Evolutionary conservation across 37 sponge, comb jelly and placozoan genomes (phyloP), one percentile per base, ranked within the genome.

Genomic region (Beroe ovata): DNA sequence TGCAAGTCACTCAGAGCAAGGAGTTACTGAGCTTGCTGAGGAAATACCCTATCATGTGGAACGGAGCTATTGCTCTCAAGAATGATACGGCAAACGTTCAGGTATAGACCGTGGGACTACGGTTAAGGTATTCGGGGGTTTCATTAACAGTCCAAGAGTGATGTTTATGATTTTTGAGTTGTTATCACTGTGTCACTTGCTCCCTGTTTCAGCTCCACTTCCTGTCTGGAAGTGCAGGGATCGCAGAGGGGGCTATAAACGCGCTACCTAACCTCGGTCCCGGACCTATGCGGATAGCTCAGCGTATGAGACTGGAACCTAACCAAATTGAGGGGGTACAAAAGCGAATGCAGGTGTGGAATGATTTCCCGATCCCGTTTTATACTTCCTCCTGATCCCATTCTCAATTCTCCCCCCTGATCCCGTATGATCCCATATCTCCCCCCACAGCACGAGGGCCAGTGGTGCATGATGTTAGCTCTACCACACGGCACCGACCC

Each of bases 31-130:
- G 60, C 39, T 71, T 92, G 72, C 91, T 92, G 28, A 88, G 92
- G 39, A 84, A 95, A 1, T 97, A 97, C 39, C 99, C 99, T 23
- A 94, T 97, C 26, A 92, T 97, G 94, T 97, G 99, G 99, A 96
- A 97, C 59, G 99, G 99, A 16, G 91, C 93, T 34, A 90, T 97
- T 29, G 90, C 92, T 23, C 94, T 97, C n/a, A 97, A 97, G 92
- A 95, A 97, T 89, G 95, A 97, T n/a, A 18, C 72, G 6, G 95
- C 94, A 25, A 95, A 94, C 60, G 95, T 97, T 8, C 99, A 97
- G 93, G 84, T 77, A 11, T 62, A n/a, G n/a, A n/a, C n/a, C n/a
- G n/a, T n/a, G n/a, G n/a, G n/a, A n/a, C n/a, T n/a, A n/a, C n/a
- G n/a, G n/a, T n/a, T n/a, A n/a, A n/a, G n/a, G n/a, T n/a, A n/a